phyloP scores from a whole-genome alignment of 1,140 invertebrate species.

The Drosophila nikananu region DNA sequence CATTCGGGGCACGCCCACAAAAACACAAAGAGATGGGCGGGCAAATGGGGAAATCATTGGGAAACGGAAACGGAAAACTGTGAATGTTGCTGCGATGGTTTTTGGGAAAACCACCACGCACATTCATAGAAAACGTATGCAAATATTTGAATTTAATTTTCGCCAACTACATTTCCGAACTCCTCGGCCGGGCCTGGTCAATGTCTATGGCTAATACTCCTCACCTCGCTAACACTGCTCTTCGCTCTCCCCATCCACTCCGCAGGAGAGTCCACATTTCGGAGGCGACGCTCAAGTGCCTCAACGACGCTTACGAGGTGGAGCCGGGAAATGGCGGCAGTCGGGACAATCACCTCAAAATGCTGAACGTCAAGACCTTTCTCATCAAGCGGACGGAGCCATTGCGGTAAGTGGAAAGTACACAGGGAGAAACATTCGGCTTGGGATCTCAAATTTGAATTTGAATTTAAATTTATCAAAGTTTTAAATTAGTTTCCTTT shows the following conservation, averaged over 20 bases:
- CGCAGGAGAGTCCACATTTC: slow-evolving; percentile 96
- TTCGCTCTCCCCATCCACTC: no score
- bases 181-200: neutral
- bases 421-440: slow-evolving; percentile 43
- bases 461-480: neutral
- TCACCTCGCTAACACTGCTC: neutral
- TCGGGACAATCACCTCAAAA: slow-evolving; percentile 93
- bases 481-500: neutral
- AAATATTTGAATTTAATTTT: slow-evolving; percentile 84
- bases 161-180: slow-evolving; percentile 60
- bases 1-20: slow-evolving; percentile 24
- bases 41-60: slow-evolving; percentile 22
- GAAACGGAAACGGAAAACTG: slow-evolving; percentile 5
- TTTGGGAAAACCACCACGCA: slow-evolving; percentile 59
- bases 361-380: slow-evolving; percentile 95
- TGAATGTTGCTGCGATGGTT: slow-evolving; percentile 17
- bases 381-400: slow-evolving; percentile 95
- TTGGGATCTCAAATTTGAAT: neutral
- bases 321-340: slow-evolving; percentile 95
- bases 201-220: slow-evolving; percentile 15
- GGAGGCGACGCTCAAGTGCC: slow-evolving; percentile 92
- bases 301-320: slow-evolving; percentile 95
- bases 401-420: slow-evolving; percentile 85
- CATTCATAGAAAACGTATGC: slow-evolving; percentile 68
- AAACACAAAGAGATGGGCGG: slow-evolving; percentile 37